phyloP scores from a whole-genome alignment of 1,140 invertebrate species.

The Calliphora vicina region DNA sequence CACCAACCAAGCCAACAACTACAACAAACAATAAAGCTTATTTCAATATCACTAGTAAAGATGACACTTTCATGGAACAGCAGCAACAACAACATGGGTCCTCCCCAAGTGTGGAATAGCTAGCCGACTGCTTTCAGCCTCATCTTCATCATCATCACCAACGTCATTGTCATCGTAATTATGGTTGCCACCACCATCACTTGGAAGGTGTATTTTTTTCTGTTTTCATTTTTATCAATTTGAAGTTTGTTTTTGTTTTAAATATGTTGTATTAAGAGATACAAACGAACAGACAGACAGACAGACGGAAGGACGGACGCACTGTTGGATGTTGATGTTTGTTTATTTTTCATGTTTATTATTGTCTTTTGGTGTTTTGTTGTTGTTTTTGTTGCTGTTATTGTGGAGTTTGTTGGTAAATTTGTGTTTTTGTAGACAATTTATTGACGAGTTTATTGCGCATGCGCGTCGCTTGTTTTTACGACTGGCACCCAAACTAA shows the following conservation, averaged over 20 bases:
- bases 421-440: conserved; percentile 55
- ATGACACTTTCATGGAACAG: not conserved
- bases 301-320: not conserved
- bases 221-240: not conserved
- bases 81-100: too few relatives aligned
- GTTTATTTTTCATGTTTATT: conserved; percentile 21
- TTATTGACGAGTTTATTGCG: conserved; percentile 64
- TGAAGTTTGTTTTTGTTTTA: not conserved
- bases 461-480: conserved; percentile 43
- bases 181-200: too few relatives aligned
- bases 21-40: not conserved
- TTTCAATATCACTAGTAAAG: not conserved
- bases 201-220: too few relatives aligned
- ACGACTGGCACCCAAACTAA: conserved; percentile 36
- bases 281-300: not conserved
- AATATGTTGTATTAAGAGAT: not conserved
- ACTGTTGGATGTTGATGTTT: not conserved
- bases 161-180: not conserved
- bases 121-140: not conserved
- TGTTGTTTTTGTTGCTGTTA: too few relatives aligned
- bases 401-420: too few relatives aligned
- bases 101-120: too few relatives aligned
- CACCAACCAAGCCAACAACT: not conserved
- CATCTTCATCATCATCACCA: not conserved
- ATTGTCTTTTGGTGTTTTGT: conserved; percentile 16